These are phyloP conservation scores for Schizothorax lantsangensis DNA, from an alignment of 2,797 vertebrate species.

Conservation along the genomic window DNA sequence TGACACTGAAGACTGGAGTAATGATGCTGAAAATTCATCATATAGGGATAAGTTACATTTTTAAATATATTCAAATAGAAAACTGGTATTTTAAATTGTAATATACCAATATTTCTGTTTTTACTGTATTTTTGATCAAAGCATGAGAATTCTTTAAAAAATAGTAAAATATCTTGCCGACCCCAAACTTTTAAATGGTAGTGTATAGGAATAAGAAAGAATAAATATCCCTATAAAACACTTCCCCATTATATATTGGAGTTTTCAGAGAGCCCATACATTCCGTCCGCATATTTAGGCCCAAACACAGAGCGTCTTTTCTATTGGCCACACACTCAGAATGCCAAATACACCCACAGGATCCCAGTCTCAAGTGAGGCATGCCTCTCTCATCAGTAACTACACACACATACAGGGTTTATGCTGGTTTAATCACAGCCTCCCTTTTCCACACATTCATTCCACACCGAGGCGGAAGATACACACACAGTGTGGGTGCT, in stretches of 20 bases:
- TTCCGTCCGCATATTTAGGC: constrained; percentile 18
- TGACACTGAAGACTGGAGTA: not conserved
- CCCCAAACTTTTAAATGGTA: not conserved
- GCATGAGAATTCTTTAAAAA: not conserved
- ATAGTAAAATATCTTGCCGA: not conserved
- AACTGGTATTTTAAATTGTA: too few relatives aligned
- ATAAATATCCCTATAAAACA: constrained; percentile 29
- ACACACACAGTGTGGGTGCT: constrained; percentile 35
- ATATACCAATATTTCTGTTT: not conserved
- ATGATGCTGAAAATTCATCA: not conserved
- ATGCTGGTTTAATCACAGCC: constrained; percentile 54
- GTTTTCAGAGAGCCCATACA: constrained; percentile 35
- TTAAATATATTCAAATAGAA: too few relatives aligned
- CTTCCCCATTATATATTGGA: not conserved
- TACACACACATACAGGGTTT: constrained; percentile 49
- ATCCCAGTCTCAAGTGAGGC: constrained; percentile 46
- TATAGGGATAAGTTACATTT: too few relatives aligned
- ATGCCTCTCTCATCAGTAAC: constrained; percentile 44
- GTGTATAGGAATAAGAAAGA: not conserved
- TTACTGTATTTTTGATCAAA: not conserved
- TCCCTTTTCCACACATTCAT: constrained; percentile 53
- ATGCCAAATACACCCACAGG: constrained; percentile 48
- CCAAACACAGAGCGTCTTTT: constrained; percentile 61
- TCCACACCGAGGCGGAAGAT: constrained; percentile 46
- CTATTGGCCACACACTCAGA: constrained; percentile 57